Evolutionary conservation across 1,140 invertebrate genomes (phyloP), one percentile per base, ranked within the genome.

Genomic region (Cyclargus thomasi): DNA sequence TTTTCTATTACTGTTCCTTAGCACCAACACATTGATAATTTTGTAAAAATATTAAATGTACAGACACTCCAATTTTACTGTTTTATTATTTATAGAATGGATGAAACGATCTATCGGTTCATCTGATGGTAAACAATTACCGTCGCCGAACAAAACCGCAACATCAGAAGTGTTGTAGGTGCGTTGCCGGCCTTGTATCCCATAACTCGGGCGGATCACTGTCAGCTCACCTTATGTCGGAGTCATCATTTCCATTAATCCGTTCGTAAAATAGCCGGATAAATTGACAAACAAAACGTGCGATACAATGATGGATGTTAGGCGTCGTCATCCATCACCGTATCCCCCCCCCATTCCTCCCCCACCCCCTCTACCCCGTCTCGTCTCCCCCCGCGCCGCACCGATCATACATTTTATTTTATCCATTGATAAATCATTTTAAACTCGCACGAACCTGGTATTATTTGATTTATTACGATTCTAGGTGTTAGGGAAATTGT

Each of bases 381-480:
- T 16, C 39, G 11, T 16, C 39, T 47, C 39, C 1, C 39, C 10
- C 39, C 39, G 8, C 59, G 62, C 20, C 20, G 63, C 67, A 53
- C 67, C 67, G 62, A 14, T 69, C 67, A 65, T 69, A 69, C 21
- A 64, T 69, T 64, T 64, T 65, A 64, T 64, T 69, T 64, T 69
- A 69, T 69, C 63, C 67, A 35, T n/a, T 64, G 63, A 69, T 69
- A 59, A 55, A 64, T 69, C 63, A 69, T 69, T 62, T 69, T 57
- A 65, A 57, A 65, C 63, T 20, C 63, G n/a, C 18, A 65, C 47
- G 53, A 55, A 47, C 36, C 39, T 10, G 18, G 2, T 7, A 36
- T 16, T 62, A 66, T 62, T 47, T 47, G 39, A 47, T 47, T 47
- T 8, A 47, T 47, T 47, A 1, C 39, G 39, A 47, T 1, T 0